These are phyloP conservation scores for Antechinus flavipes DNA, from an alignment of 2,113 vertebrate species.

Conservation along the genomic window DNA sequence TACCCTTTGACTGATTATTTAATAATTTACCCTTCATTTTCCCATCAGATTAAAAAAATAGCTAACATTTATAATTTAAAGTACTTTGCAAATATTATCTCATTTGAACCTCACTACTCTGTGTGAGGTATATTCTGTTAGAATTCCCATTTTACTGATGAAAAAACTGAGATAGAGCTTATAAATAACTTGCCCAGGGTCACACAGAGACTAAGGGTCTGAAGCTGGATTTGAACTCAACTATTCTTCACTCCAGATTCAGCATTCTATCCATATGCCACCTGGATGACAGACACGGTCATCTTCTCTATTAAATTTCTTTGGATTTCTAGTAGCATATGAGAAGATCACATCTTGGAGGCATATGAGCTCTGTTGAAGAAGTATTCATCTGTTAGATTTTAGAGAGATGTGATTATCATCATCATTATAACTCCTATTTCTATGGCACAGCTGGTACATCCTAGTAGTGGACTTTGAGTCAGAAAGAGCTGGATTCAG, in stretches of 20 bases:
- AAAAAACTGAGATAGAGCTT: neutral
- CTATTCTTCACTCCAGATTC: neutral
- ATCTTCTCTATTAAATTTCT: conserved; percentile 56
- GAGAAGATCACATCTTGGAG: conserved; percentile 53
- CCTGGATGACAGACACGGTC: neutral
- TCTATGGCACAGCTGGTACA: neutral
- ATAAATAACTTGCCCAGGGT: neutral
- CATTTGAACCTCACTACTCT: neutral
- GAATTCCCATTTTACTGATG: neutral
- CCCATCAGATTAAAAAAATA: conserved; percentile 61
- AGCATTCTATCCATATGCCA: conserved; percentile 21
- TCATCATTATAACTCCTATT: neutral
- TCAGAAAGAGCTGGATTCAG: neutral
- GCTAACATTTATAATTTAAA: conserved; percentile 48
- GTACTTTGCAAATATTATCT: neutral
- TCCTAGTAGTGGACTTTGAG: neutral
- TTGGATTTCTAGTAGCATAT: conserved; percentile 59
- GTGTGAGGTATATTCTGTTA: neutral
- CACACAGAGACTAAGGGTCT: neutral
- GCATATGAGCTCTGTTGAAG: conserved; percentile 47
- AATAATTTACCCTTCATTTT: conserved; percentile 68
- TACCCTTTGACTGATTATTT: conserved; percentile 66
- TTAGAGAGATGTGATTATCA: conserved; percentile 65
- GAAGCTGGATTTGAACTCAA: neutral
- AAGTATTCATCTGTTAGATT: conserved; percentile 56